Conservation (phyloP, 1,140 invertebrate genomes). For the Contarinia nasturtii region DNA sequence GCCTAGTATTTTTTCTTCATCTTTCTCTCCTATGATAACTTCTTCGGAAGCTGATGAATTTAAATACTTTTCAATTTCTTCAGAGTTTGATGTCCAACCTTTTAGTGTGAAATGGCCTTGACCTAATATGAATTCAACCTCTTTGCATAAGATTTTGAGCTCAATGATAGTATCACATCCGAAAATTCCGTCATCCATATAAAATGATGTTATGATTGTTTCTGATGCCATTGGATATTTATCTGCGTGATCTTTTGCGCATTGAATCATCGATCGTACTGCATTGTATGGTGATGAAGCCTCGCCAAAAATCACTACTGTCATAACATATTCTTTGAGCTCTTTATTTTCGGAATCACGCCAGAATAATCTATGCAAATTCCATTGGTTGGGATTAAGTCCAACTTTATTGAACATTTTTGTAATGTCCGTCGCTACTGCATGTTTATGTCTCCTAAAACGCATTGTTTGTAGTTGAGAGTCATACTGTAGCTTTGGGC, state of each 20-base stretch:
- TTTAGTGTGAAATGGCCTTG: not conserved
- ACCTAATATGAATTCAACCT: not conserved
- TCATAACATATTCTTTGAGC: not conserved
- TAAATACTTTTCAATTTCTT: not conserved
- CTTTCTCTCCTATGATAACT: not conserved
- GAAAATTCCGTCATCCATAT: not conserved
- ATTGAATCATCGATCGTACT: not conserved
- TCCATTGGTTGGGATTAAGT: not conserved
- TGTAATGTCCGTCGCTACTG: not conserved
- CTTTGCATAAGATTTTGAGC: not conserved
- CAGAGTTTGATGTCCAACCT: not conserved
- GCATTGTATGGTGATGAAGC: not conserved
- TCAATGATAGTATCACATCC: not conserved
- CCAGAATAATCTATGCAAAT: not conserved
- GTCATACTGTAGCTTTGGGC: too few relatives aligned
- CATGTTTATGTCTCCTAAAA: not conserved
- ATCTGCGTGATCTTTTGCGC: not conserved
- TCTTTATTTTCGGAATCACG: not conserved
- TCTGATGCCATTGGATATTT: not conserved
- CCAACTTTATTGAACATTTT: not conserved
- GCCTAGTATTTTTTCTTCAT: not conserved
- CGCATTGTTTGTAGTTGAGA: not conserved
- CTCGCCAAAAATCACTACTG: not conserved
- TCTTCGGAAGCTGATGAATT: not conserved
- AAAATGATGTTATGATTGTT: not conserved